Base-by-base conservation (phyloP, 2,113 vertebrate genomes). In the Origma solitaria region DNA sequence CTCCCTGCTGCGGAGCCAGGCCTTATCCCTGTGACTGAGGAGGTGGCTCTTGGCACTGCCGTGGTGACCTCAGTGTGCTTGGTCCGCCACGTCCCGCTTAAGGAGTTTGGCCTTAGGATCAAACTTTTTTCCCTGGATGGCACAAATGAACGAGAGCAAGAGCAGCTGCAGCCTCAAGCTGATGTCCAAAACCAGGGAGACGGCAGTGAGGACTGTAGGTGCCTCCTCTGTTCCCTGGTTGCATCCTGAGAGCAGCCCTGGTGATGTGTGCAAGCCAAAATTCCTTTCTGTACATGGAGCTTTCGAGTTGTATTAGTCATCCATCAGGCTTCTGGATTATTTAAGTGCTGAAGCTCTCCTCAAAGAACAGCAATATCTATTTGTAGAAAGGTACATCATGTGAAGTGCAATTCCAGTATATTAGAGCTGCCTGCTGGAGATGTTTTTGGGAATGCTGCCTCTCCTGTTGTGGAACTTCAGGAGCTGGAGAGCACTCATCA, bases 221-320 rank as follows among this genome's bases (percentile, higher is more conserved):
- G 57, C 81, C 53, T 92, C 84, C 1, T 4, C 61, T 85, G 51
- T 71, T 66, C 64, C 54, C 30, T 28, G 37, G 21, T 49, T 57
- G 42, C 2, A 0, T 76, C 20, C 38, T 35, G 33, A 50, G 51
- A 86, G 76, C 0, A 0, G 44, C 82, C 19, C 51, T 78, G 56
- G 38, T 40, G 60, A 64, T 68, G 53, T 82, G 81, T 33, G 78
- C 58, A 92, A 91, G 86, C 84, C 80, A 76, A 70, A 93, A 92
- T 90, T 92, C 30, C 61, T 37, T 87, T 33, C 72, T 90, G 45
- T 94, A 49, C 4, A 0, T 0, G 1, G 31, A 95, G 71, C 82
- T 86, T 86, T 96, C 95, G 82, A n/a, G 77, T 90, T 96, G 82
- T 85, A 94, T 96, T 96, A 96, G 91, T 95, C 94, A 96, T 94